Conservation (phyloP, 2,888 invertebrate species). For the Odontothrips loti region DNA sequence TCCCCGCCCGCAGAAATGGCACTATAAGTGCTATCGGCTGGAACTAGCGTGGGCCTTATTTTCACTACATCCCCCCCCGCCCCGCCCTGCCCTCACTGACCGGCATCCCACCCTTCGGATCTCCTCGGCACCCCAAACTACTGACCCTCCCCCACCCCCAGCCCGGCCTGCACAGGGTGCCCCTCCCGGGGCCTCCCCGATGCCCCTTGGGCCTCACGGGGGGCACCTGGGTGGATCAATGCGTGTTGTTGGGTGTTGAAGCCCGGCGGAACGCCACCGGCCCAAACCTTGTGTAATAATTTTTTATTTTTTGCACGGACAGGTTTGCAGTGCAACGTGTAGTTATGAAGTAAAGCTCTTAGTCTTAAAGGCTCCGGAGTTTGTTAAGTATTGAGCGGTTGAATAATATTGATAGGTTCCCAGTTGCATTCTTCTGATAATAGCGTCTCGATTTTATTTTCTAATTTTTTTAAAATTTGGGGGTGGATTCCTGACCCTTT, state of each 20-base stretch:
- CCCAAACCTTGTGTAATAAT: no score
- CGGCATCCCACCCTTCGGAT: not conserved
- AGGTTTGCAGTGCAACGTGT: no score
- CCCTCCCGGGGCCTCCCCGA: not conserved
- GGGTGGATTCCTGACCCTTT: no score
- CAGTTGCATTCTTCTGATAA: no score
- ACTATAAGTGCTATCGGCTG: not conserved
- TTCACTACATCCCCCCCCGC: not conserved
- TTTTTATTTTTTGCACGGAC: no score
- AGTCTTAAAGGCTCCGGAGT: no score
- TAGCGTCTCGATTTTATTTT: no score
- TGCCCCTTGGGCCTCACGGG: not conserved
- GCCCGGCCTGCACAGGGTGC: not conserved
- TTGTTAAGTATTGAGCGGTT: no score
- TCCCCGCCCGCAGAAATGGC: not conserved
- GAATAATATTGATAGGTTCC: no score
- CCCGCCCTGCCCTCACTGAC: not conserved
- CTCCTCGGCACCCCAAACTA: not conserved
- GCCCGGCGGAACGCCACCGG: not conserved
- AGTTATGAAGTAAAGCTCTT: no score
- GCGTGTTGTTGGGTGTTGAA: not conserved
- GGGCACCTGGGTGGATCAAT: not conserved
- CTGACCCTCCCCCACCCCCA: not conserved
- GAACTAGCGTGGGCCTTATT: not conserved
- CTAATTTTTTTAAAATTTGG: no score